Percentiles rank a stretch among this genome's conserved stretches.
Evolutionary conservation across 2,113 vertebrate genomes (phyloP).

Genomic region (Electrona antarctica): DNA sequence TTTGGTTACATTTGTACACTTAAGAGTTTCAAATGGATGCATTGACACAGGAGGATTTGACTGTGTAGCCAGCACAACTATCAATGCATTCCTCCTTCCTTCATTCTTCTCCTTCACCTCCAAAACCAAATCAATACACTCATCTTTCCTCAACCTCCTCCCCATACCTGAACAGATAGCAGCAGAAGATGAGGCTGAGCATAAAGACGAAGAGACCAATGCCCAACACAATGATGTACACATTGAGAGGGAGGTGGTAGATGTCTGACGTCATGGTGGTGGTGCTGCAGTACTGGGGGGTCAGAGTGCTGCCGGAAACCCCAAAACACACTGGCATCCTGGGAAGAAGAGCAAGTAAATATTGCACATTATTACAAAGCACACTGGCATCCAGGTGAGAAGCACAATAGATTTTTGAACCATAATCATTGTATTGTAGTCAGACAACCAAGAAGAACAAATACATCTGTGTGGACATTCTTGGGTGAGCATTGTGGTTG

Average conservation of each 20-base stretch:
- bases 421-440: no score
- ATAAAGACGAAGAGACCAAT: conserved; percentile 84
- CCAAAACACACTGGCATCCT: conserved; percentile 81
- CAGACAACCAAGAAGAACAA: no score
- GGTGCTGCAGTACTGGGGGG: conserved; percentile 69
- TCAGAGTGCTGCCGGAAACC: conserved; percentile 74
- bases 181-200: conserved; percentile 86
- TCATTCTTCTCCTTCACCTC: neutral
- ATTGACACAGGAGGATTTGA: neutral
- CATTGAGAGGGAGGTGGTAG: conserved; percentile 83
- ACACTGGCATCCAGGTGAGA: no score
- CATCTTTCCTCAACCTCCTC: conserved; percentile 5
- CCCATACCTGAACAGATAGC: conserved; percentile 83
- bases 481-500: no score
- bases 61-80: neutral
- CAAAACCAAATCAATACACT: neutral
- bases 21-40: no score
- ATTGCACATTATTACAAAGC: neutral
- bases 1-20: no score
- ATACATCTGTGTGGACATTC: no score
- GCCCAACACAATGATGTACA: conserved; percentile 83
- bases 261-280: conserved; percentile 80
- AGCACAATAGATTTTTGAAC: no score
- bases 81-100: neutral
- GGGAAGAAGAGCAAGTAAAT: conserved; percentile 37